Evolutionary conservation across 2,888 invertebrate species (phyloP).

Genomic region (Sacculina carcini): DNA sequence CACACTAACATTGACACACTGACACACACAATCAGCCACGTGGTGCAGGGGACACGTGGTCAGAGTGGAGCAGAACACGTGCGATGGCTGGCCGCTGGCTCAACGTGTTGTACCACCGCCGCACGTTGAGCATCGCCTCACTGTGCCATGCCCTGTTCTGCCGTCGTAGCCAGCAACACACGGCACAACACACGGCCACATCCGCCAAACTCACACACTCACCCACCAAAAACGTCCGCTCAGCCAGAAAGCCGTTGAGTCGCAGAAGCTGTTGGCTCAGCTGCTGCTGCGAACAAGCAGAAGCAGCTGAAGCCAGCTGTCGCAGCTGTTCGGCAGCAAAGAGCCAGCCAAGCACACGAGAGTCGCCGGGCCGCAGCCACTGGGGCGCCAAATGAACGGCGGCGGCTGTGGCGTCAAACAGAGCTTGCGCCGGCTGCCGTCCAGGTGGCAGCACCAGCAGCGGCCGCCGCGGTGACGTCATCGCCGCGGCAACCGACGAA

Average conservation of each 20-base stretch:
- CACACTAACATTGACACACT: neutral
- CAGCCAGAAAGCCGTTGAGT: slow-evolving; percentile 18
- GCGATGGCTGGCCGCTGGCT: slow-evolving; percentile 20
- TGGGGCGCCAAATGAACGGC: neutral
- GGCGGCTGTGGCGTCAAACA: slow-evolving; percentile 11
- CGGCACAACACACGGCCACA: slow-evolving; percentile 18
- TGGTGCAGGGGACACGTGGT: no score
- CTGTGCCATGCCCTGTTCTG: no score
- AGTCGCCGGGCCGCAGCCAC: neutral
- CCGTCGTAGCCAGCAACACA: no score
- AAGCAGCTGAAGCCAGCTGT: neutral
- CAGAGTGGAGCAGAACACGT: slow-evolving; percentile 9
- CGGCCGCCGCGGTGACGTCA: no score
- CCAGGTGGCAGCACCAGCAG: neutral
- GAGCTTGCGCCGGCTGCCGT: slow-evolving; percentile 7
- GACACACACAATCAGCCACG: no score
- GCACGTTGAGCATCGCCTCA: slow-evolving; percentile 19
- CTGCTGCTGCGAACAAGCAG: slow-evolving; percentile 3
- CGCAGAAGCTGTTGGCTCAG: slow-evolving; percentile 16
- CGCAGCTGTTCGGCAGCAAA: slow-evolving; percentile 3
- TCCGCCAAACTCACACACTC: slow-evolving; percentile 24
- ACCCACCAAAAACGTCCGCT: slow-evolving; percentile 21
- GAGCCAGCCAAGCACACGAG: slow-evolving; percentile 2
- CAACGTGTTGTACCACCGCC: slow-evolving; percentile 23
- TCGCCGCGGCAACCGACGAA: no score